Base-by-base conservation (phyloP, 2,888 invertebrate genomes). In the Phanerotoma sp. region DNA sequence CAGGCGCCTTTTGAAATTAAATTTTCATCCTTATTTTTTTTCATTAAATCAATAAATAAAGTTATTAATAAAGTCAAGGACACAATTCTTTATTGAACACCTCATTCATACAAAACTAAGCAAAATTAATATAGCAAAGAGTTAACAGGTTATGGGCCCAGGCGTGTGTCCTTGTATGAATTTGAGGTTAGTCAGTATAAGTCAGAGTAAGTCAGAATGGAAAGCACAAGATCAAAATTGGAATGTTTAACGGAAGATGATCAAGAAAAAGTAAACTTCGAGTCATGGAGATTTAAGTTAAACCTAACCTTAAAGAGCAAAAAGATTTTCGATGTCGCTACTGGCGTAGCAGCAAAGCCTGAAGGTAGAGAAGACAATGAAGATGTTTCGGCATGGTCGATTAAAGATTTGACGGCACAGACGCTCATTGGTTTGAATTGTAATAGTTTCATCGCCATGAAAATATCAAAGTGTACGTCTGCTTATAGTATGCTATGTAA, bases 361-460 rank as follows among this genome's bases (percentile, higher is more conserved):
- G 35, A n/a, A 42, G 6, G 18, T 20, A 37, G 11, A 25, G 7
- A 6, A 7, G 7, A 25, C 15, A 49, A 48, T 11, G 48, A 49
- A 22, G 38, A 16, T 20, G 38, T 51, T 7, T 25, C 35, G 25
- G 30, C 51, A 5, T 65, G 63, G 63, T 6, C 49, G 7, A 54
- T 60, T 40, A 58, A 62, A 40, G 61, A 65, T 32, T 33, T 61
- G 15, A 61, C 59, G 35, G 61, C 62, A 9, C 59, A 62, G 54
- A 59, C 56, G 9, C 46, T 59, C 6, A 65, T 63, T 45, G 62
- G 61, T 2, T 32, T 64, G 9, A 64, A 63, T 55, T 62, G 63
- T 6, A 41, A 40, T 25, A 47, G 51, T 13, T 15, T 59, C 37
- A 60, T 64, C 16, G 59, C 62, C 3, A 53, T n/a, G 5, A 64